Conservation (phyloP, 2,888 invertebrate genomes). For the Tetragonisca angustula region DNA sequence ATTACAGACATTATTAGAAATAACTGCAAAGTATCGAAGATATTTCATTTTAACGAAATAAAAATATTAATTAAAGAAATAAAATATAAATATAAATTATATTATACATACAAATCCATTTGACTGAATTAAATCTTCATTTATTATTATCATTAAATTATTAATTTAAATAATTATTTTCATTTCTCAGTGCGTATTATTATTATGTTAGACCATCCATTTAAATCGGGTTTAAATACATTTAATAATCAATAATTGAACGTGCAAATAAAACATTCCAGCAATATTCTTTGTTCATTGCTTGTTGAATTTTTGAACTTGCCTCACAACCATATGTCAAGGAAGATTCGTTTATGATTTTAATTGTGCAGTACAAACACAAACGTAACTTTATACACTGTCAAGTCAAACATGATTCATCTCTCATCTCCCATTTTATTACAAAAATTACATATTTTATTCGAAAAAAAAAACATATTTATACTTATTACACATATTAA, state of each 20-base stretch:
- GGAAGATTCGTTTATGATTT: not conserved
- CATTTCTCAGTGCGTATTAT: not conserved
- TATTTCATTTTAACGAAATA: not conserved
- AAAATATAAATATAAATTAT: not conserved
- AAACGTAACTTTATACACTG: not conserved
- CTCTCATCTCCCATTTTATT: not conserved
- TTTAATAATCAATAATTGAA: not conserved
- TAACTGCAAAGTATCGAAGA: not conserved
- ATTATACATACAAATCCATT: not conserved
- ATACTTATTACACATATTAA: too few relatives aligned
- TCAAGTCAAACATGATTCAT: not conserved
- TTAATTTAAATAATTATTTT: not conserved
- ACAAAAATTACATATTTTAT: not conserved
- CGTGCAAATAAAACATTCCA: not conserved
- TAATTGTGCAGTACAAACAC: not conserved
- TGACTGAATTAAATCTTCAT: not conserved
- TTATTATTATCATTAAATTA: too few relatives aligned
- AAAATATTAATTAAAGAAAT: not conserved
- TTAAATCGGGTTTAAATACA: not conserved
- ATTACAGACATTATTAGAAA: not conserved
- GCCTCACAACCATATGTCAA: not conserved
- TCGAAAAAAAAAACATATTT: too few relatives aligned
- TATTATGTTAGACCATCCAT: not conserved
- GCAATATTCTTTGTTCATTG: not conserved
- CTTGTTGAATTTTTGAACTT: not conserved